phyloP scores from a whole-genome alignment of 1,140 invertebrate species.

The Zaprionus inermis region DNA sequence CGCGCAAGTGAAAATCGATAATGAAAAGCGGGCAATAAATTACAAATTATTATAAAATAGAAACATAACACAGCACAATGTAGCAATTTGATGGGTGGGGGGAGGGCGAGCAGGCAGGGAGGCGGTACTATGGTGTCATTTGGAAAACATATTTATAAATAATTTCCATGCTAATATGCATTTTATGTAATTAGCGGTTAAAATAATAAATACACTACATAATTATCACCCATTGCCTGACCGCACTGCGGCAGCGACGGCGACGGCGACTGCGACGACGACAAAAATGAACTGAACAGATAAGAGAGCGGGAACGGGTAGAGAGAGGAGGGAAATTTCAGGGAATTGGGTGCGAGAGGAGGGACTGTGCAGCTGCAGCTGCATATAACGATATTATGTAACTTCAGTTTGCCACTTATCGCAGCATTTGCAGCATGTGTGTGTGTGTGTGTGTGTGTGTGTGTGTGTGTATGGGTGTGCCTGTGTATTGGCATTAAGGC shows the following conservation, averaged over 20 bases:
- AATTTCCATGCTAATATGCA: conserved; percentile 81
- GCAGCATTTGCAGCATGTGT: conserved; percentile 51
- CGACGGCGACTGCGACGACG: conserved; percentile 37
- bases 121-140: conserved; percentile 53
- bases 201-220: conserved; percentile 82
- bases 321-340: too few species aligned
- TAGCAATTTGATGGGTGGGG: conserved; percentile 19
- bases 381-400: conserved; percentile 39
- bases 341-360: too few species aligned
- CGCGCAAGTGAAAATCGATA: conserved; percentile 63
- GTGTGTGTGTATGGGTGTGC: conserved; percentile 13
- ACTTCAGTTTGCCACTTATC: conserved; percentile 61
- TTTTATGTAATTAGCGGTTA: conserved; percentile 83
- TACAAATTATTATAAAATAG: conserved; percentile 56
- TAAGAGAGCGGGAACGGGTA: conserved; percentile 12
- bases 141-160: conserved; percentile 79
- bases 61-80: conserved; percentile 33
- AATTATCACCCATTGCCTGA: conserved; percentile 77
- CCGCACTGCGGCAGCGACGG: conserved; percentile 57
- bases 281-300: conserved; percentile 60
- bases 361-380: too few species aligned
- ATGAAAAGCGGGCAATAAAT: conserved; percentile 57
- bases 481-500: conserved; percentile 63
- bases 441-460: conserved; percentile 8
- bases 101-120: too few species aligned